These are phyloP conservation scores for Ophion ellenae DNA, from an alignment of 2,888 invertebrate species.

Conservation along the genomic window DNA sequence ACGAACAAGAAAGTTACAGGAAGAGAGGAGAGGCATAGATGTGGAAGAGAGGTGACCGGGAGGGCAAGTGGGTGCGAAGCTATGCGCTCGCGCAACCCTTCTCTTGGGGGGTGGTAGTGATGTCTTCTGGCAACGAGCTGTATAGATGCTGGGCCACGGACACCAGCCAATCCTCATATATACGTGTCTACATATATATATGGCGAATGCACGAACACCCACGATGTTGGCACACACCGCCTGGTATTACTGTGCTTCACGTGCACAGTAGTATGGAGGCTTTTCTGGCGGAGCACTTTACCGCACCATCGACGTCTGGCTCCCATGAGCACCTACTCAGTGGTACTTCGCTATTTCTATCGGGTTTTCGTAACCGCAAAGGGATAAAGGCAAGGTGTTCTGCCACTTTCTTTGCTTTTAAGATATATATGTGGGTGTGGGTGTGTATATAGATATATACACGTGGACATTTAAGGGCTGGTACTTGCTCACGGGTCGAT, in stretches of 20 bases:
- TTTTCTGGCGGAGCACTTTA: slow-evolving; percentile 65
- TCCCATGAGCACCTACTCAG: slow-evolving; percentile 63
- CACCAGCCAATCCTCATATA: slow-evolving; percentile 15
- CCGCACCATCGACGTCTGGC: slow-evolving; percentile 63
- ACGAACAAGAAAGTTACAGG: slow-evolving; percentile 13
- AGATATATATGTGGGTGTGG: slow-evolving; percentile 1
- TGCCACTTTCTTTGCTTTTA: slow-evolving; percentile 43
- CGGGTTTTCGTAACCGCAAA: slow-evolving; percentile 66
- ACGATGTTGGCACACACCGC: neutral
- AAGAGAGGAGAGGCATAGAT: neutral
- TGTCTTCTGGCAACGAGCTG: slow-evolving; percentile 59
- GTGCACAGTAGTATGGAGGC: slow-evolving; percentile 48
- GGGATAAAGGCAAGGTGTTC: slow-evolving; percentile 62
- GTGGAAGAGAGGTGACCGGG: slow-evolving; percentile 6
- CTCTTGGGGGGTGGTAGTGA: slow-evolving; percentile 39
- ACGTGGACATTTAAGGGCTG: neutral
- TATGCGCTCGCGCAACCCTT: slow-evolving; percentile 69
- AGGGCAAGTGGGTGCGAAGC: slow-evolving; percentile 63
- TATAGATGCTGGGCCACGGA: slow-evolving; percentile 53
- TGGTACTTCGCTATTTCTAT: slow-evolving; percentile 65
- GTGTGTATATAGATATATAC: neutral
- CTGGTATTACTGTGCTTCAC: slow-evolving; percentile 42
- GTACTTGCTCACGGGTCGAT: slow-evolving; percentile 30
- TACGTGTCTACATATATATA: slow-evolving; percentile 1
- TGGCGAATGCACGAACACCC: no score